Evolutionary conservation across 2,113 vertebrate genomes (phyloP).

Genomic region (Circaetus gallicus): DNA sequence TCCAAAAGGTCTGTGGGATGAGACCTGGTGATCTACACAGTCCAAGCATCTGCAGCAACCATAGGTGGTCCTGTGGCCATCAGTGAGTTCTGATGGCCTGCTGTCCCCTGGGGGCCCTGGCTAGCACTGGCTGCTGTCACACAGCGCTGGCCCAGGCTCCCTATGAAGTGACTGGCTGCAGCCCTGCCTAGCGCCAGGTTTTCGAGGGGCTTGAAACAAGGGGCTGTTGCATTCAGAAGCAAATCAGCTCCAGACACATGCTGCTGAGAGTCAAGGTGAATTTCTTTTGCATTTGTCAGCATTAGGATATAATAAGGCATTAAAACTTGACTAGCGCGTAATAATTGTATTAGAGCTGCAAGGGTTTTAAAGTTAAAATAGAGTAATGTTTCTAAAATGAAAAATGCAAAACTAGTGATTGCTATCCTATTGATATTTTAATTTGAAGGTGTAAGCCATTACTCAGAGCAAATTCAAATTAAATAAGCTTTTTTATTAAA

Average conservation of each 20-base stretch:
- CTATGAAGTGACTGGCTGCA: background rate
- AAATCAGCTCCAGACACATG: background rate
- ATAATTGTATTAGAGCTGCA: background rate
- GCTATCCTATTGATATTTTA: background rate
- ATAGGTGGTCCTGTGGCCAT: background rate
- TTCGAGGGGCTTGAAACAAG: background rate
- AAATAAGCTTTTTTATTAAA: background rate
- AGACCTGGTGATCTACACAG: background rate
- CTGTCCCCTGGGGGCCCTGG: background rate
- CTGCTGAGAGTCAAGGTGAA: background rate
- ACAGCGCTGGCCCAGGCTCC: background rate
- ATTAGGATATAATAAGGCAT: background rate
- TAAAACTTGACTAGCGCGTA: background rate
- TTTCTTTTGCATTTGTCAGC: background rate
- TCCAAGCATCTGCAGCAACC: accelerated
- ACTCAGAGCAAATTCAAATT: background rate
- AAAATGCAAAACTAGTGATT: background rate
- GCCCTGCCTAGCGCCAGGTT: background rate
- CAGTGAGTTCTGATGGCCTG: background rate
- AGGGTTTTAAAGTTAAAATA: background rate
- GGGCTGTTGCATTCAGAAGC: background rate
- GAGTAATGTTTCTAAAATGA: background rate
- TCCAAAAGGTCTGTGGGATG: background rate
- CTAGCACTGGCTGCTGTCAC: background rate
- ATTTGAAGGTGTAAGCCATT: background rate